Evolutionary conservation across 2,113 vertebrate species (phyloP).

Genomic region (Cheilinus undulatus): DNA sequence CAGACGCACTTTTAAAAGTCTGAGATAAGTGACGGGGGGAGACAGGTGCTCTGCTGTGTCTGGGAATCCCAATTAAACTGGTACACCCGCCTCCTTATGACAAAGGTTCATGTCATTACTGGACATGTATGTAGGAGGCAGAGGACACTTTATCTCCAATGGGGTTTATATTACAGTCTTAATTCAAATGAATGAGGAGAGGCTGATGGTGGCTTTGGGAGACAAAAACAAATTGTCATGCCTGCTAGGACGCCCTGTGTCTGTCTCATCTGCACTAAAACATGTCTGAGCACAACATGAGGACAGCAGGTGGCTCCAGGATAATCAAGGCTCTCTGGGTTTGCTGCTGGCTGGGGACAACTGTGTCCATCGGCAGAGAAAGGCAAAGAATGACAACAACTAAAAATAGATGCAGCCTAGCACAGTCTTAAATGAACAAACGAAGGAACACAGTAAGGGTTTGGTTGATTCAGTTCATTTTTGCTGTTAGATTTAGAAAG

Average conservation of each 20-base stretch:
- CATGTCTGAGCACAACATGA: conserved; percentile 56
- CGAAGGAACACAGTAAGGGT: not conserved
- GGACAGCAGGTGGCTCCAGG: conserved; percentile 74
- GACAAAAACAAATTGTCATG: conserved; percentile 26
- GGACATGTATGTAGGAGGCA: conserved; percentile 13
- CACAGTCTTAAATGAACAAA: not conserved
- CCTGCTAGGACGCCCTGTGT: conserved; percentile 15
- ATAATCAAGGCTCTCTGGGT: conserved; percentile 56
- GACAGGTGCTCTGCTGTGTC: conserved; percentile 67
- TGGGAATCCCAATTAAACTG: conserved; percentile 53
- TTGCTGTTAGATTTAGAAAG: not conserved
- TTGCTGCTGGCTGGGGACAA: conserved; percentile 71
- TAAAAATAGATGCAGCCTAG: conserved; percentile 55
- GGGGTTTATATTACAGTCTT: conserved; percentile 24
- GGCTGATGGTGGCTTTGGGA: conserved; percentile 30
- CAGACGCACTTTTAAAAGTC: conserved; percentile 13
- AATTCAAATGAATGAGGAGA: conserved; percentile 23
- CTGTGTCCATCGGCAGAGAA: conserved; percentile 73
- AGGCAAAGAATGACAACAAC: conserved; percentile 53
- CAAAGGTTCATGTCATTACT: conserved; percentile 15
- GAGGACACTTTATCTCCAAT: conserved; percentile 20
- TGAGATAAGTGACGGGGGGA: conserved; percentile 55
- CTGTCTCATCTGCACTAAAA: conserved; percentile 45
- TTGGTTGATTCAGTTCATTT: not conserved
- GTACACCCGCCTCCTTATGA: conserved; percentile 21